phyloP scores from a whole-genome alignment of 2,113 vertebrate genomes.

The Gila orcuttii region DNA sequence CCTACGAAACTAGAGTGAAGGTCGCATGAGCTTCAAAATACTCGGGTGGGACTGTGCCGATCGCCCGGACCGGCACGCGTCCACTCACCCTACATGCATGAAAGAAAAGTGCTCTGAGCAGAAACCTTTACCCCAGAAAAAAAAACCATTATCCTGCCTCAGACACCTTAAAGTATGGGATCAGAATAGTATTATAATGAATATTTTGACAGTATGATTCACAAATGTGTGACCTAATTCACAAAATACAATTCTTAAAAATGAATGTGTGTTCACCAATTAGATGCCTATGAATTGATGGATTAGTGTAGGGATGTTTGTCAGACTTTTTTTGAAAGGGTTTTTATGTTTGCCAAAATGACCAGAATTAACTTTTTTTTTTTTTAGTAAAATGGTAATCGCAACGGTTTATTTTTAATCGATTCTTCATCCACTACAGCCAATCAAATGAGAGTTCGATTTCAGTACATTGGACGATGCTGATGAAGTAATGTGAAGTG shows the following conservation, averaged over 20 bases:
- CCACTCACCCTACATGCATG: conserved; percentile 31
- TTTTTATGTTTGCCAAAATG: not conserved
- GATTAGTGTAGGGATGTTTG: not conserved
- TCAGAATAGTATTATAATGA: conserved; percentile 2
- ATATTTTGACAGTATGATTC: not conserved
- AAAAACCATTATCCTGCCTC: not conserved
- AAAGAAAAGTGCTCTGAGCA: conserved; percentile 43
- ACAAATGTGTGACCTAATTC: not conserved
- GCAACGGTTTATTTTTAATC: not conserved
- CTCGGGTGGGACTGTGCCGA: conserved; percentile 11
- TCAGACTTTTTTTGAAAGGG: too few relatives aligned
- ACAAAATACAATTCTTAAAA: not conserved
- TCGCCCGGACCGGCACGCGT: not conserved
- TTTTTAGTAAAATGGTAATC: not conserved
- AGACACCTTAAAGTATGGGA: not conserved
- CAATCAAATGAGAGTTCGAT: not conserved
- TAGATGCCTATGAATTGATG: not conserved
- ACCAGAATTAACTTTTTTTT: not conserved
- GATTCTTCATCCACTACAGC: not conserved
- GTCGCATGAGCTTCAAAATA: conserved; percentile 31
- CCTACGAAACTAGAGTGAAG: not conserved
- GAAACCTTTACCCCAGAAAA: not conserved
- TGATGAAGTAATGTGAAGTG: not conserved
- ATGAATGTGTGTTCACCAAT: not conserved
- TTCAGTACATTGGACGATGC: not conserved